Conservation (phyloP, 2,113 vertebrate species). For the Sinocyclocheilus grahami region DNA sequence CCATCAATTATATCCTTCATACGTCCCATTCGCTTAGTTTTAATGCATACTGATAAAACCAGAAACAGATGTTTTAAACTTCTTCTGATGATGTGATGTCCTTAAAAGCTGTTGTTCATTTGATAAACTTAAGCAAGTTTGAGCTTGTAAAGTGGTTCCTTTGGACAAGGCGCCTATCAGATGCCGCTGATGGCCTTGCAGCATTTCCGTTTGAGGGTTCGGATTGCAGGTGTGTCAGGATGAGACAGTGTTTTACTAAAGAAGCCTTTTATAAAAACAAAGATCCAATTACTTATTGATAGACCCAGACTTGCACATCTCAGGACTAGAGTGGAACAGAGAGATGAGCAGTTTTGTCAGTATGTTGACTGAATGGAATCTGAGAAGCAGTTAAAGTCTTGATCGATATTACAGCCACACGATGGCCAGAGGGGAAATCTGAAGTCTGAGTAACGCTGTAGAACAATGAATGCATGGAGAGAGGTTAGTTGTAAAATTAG, state of each 20-base stretch:
- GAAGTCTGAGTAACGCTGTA: not conserved
- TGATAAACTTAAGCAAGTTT: constrained; percentile 4
- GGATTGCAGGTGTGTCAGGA: constrained; percentile 19
- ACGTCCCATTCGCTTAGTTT: not conserved
- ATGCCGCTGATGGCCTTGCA: constrained; percentile 2
- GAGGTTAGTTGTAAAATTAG: not conserved
- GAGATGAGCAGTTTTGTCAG: constrained; percentile 22
- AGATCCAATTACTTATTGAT: constrained; percentile 36
- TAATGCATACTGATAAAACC: constrained; percentile 20
- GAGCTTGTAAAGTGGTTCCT: constrained; percentile 15
- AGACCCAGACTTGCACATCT: constrained; percentile 1
- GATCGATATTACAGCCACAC: constrained; percentile 33
- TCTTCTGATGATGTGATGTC: constrained; percentile 16
- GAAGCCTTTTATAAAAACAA: not conserved
- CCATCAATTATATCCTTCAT: constrained; percentile 12
- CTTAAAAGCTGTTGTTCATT: constrained; percentile 23
- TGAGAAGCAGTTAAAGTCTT: constrained; percentile 22
- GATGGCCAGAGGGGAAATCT: not conserved
- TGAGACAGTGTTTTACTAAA: constrained; percentile 12
- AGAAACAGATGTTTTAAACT: constrained; percentile 30
- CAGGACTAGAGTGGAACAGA: not conserved
- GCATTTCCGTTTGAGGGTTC: constrained; percentile 2
- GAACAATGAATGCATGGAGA: constrained; percentile 12
- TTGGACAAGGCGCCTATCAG: constrained; percentile 12
- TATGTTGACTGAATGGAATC: constrained; percentile 15